phyloP scores from a whole-genome alignment of 2,113 vertebrate genomes.

The Benitochromis conjunctus region DNA sequence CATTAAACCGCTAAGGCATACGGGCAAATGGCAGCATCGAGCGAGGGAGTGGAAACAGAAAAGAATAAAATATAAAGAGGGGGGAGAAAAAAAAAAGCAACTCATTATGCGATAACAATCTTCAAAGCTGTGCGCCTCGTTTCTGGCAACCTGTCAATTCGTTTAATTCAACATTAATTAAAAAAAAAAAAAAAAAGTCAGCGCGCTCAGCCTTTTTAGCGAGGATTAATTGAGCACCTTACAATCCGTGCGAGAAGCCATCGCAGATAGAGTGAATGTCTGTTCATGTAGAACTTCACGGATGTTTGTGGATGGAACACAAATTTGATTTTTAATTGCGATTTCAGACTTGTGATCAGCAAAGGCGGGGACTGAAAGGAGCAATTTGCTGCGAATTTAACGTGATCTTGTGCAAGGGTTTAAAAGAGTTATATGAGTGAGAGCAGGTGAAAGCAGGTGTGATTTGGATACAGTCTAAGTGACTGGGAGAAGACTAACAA shows the following conservation, averaged over 20 bases:
- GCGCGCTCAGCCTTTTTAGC: conserved; percentile 58
- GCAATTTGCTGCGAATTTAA: neutral
- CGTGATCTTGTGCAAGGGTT: neutral
- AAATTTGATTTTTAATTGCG: neutral
- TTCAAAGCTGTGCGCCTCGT: conserved; percentile 68
- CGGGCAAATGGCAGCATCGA: conserved; percentile 79
- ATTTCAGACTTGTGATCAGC: conserved; percentile 4
- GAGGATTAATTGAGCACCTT: conserved; percentile 69
- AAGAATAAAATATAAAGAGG: conserved; percentile 77
- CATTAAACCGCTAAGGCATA: conserved; percentile 88
- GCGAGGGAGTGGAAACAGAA: conserved; percentile 74
- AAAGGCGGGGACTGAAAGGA: neutral
- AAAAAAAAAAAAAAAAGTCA: conserved; percentile 40
- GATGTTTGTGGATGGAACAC: conserved; percentile 29
- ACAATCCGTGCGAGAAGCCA: conserved; percentile 46
- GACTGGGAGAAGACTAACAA: conserved; percentile 44
- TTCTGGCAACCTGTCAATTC: conserved; percentile 69
- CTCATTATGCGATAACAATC: conserved; percentile 76
- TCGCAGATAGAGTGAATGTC: conserved; percentile 33
- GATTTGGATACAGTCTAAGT: conserved; percentile 15
- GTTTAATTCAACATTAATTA: conserved; percentile 76
- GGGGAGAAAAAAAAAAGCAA: conserved; percentile 27
- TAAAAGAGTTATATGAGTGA: neutral
- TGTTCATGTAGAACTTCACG: conserved; percentile 39
- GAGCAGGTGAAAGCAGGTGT: conserved; percentile 3